phyloP scores from a whole-genome alignment of 2,113 vertebrate genomes.

The Microcebus murinus region DNA sequence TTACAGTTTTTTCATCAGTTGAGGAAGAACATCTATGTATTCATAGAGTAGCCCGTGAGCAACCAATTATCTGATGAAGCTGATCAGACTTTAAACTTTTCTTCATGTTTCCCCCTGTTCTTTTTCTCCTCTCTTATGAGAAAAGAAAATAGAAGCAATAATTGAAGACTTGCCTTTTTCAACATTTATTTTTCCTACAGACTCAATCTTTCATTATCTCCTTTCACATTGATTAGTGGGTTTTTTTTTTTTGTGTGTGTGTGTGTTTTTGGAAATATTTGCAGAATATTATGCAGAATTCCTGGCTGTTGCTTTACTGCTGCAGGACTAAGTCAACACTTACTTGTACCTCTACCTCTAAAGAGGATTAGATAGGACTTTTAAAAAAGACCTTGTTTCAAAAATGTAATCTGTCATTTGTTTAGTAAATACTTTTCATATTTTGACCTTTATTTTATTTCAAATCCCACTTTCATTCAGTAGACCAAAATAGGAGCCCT shows the following conservation, averaged over 20 bases:
- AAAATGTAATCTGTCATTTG: not conserved
- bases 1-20: not conserved
- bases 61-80: slow-evolving; percentile 7
- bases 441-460: slow-evolving; percentile 18
- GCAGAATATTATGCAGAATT: not conserved
- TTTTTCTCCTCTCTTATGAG: not conserved
- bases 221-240: not conserved
- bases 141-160: slow-evolving; percentile 20
- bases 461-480: not conserved
- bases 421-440: not conserved
- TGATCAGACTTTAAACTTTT: not conserved
- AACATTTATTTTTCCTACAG: not conserved
- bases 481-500: not conserved
- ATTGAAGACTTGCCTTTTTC: not conserved
- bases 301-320: not conserved
- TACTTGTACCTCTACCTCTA: not conserved
- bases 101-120: not conserved
- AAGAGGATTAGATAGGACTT: not conserved
- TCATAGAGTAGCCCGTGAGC: not conserved
- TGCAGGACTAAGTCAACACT: not conserved
- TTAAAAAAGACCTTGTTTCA: not conserved
- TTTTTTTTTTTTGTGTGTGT: not conserved
- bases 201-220: not conserved
- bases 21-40: not conserved
- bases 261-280: not conserved